Evolutionary conservation across 2,888 invertebrate genomes (phyloP).

Genomic region (Morpho achilles): DNA sequence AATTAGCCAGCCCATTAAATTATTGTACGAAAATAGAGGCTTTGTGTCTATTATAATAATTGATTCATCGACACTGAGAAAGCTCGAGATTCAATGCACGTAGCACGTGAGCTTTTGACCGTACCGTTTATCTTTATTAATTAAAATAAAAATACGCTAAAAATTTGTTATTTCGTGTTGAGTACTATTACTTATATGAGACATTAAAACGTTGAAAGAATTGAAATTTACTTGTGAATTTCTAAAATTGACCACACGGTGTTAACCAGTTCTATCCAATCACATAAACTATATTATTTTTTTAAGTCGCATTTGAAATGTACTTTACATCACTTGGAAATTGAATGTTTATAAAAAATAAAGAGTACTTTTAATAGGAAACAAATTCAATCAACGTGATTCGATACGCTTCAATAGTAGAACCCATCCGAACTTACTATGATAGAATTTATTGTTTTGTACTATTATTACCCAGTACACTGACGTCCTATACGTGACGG

Average conservation of each 20-base stretch:
- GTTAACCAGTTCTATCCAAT: background rate
- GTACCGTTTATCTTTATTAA: too few relatives aligned
- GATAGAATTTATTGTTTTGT: background rate
- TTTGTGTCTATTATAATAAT: too few relatives aligned
- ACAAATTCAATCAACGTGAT: slow-evolving; percentile 68
- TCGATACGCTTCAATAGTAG: slow-evolving; percentile 53
- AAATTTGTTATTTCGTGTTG: too few relatives aligned
- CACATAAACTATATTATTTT: slow-evolving; percentile 2
- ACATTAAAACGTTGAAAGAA: background rate
- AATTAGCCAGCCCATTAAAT: background rate
- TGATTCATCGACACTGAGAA: too few relatives aligned
- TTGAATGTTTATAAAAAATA: slow-evolving; percentile 48
- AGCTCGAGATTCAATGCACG: too few relatives aligned
- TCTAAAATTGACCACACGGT: background rate
- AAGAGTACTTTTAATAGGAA: slow-evolving; percentile 50
- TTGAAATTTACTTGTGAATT: background rate
- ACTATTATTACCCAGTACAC: background rate
- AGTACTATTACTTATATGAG: too few relatives aligned
- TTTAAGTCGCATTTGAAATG: slow-evolving; percentile 35
- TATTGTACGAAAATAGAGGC: background rate
- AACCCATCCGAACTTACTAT: slow-evolving; percentile 15
- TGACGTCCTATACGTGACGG: background rate
- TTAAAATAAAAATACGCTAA: too few relatives aligned
- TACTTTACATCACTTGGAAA: slow-evolving; percentile 57
- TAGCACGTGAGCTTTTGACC: too few relatives aligned